phyloP scores from a whole-genome alignment of 2,888 invertebrate species.

The Eristalinus sepulchralis region DNA sequence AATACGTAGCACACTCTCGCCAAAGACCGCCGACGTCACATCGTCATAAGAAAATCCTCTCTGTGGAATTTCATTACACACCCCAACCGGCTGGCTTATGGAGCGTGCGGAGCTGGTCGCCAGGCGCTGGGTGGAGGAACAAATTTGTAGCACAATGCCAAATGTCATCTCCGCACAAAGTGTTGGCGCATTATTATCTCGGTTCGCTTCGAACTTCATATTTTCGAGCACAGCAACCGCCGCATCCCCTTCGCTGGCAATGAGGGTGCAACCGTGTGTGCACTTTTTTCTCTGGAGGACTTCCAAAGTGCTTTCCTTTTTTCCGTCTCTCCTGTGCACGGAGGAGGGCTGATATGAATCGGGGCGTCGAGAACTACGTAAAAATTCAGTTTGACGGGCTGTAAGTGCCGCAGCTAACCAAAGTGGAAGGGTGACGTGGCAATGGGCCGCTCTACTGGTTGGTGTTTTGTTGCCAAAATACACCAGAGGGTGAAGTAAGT shows the following conservation, averaged over 20 bases:
- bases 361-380: conserved; percentile 66
- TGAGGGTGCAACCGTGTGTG: conserved; percentile 9
- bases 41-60: conserved; percentile 34
- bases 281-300: conserved; percentile 46
- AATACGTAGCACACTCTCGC: conserved; percentile 6
- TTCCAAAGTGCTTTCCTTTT: conserved; percentile 42
- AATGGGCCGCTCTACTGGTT: conserved; percentile 2
- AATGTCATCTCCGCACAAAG: conserved; percentile 56
- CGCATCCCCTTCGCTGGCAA: not conserved
- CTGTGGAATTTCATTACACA: conserved; percentile 51
- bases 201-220: conserved; percentile 50
- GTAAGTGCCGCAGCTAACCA: conserved; percentile 52
- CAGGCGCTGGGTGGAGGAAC: not conserved
- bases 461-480: conserved; percentile 20
- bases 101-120: not conserved
- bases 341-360: conserved; percentile 58
- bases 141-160: conserved; percentile 50
- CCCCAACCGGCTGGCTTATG: not conserved
- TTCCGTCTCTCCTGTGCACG: conserved; percentile 34
- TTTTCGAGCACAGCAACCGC: conserved; percentile 25
- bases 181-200: conserved; percentile 70
- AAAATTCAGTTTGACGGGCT: conserved; percentile 65
- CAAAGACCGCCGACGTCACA: conserved; percentile 10
- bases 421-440: conserved; percentile 19
- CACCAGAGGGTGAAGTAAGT: conserved; percentile 3